These are phyloP conservation scores for Aldrovandia affinis DNA, from an alignment of 2,797 vertebrate genomes.

Conservation along the genomic window DNA sequence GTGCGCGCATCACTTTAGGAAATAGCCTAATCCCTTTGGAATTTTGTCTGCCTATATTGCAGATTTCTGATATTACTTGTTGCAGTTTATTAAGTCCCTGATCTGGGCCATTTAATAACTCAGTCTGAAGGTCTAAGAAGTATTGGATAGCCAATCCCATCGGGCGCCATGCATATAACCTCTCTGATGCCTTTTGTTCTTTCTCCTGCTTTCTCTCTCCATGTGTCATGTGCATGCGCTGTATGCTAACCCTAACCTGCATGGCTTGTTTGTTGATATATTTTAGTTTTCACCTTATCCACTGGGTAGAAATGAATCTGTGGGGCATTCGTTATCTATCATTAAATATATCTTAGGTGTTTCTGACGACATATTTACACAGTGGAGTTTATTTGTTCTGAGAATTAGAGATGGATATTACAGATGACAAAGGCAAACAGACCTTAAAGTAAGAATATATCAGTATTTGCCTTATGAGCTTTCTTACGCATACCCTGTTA, in stretches of 20 bases:
- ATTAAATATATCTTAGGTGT: too few relatives aligned
- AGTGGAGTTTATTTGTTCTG: too few relatives aligned
- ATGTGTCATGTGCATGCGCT: background rate
- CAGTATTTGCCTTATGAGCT: too few relatives aligned
- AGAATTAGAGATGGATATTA: too few relatives aligned
- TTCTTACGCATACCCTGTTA: too few relatives aligned
- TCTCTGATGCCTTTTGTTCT: background rate
- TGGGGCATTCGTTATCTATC: too few relatives aligned
- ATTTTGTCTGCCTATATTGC: background rate
- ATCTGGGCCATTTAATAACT: background rate
- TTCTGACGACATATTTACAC: too few relatives aligned
- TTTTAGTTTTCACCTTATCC: background rate
- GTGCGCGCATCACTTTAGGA: background rate
- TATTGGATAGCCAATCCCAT: background rate
- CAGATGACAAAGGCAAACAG: too few relatives aligned
- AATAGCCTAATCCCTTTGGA: background rate
- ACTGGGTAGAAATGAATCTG: too few relatives aligned
- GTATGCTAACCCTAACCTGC: background rate
- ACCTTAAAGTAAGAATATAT: too few relatives aligned
- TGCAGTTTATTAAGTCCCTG: background rate
- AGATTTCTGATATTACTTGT: background rate
- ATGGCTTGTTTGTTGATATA: background rate
- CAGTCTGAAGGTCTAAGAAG: background rate
- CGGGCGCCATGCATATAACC: background rate
- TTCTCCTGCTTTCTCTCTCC: background rate